Conservation (phyloP, 2,797 vertebrate species). For the Megaceryle alcyon region DNA sequence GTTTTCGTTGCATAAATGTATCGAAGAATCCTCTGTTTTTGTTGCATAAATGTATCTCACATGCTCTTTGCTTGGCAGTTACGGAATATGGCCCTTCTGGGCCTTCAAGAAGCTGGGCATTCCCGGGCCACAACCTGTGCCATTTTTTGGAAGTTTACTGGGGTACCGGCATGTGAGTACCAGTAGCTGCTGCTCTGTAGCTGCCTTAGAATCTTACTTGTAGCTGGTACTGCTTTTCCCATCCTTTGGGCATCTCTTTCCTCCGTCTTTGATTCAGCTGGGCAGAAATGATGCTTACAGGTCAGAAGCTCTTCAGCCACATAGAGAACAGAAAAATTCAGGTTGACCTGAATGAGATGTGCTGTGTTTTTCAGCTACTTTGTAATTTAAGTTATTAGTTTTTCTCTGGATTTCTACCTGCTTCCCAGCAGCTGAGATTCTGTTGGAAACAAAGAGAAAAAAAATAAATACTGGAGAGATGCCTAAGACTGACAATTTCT, state of each 20-base stretch:
- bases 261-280: not conserved
- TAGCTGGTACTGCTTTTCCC: not conserved
- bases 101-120: slow-evolving; percentile 81
- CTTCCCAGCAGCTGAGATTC: not conserved
- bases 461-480: not conserved
- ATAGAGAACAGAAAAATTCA: not conserved
- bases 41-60: accelerated
- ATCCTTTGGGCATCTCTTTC: not conserved
- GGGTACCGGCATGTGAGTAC: slow-evolving; percentile 52
- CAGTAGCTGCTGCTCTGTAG: not conserved
- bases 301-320: not conserved
- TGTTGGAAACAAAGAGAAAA: not conserved
- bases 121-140: slow-evolving; percentile 69
- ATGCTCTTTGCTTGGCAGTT: slow-evolving; percentile 57
- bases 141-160: slow-evolving; percentile 73
- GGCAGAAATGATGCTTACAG: not conserved
- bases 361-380: not conserved
- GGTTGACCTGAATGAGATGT: not conserved
- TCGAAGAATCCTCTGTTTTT: not conserved
- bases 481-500: not conserved
- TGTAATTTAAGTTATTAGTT: not conserved
- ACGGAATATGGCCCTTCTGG: slow-evolving; percentile 70
- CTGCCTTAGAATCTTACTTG: not conserved
- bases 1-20: not conserved
- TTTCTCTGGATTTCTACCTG: not conserved